Conservation (phyloP, 1,140 invertebrate species). For the Acromyrmex charruanus region DNA sequence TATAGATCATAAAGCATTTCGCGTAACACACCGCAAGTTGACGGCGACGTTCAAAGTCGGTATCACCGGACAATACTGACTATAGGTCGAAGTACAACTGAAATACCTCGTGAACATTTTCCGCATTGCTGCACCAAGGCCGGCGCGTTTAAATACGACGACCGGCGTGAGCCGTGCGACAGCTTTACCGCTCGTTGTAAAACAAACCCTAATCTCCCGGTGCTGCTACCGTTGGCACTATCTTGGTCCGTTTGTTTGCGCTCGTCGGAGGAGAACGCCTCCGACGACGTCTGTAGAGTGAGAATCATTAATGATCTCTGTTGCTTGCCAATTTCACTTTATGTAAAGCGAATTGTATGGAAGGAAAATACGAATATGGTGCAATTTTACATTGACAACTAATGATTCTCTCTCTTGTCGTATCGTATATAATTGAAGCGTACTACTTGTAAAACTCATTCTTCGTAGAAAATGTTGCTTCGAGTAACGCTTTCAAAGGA, state of each 20-base stretch:
- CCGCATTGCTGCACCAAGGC: constrained; percentile 54
- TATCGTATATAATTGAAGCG: not conserved
- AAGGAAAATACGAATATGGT: not conserved
- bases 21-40: not conserved
- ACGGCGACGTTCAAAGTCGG: not conserved
- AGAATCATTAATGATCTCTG: constrained; percentile 55
- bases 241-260: constrained; percentile 78
- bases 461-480: not conserved
- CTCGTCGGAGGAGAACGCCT: constrained; percentile 65
- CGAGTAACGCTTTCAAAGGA: not conserved
- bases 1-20: not conserved
- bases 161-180: constrained; percentile 78
- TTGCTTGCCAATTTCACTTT: constrained; percentile 31
- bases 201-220: constrained; percentile 85
- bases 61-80: not conserved
- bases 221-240: constrained; percentile 84
- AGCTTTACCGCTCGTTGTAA: constrained; percentile 86
- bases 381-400: not conserved
- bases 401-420: not conserved
- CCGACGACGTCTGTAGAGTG: constrained; percentile 51
- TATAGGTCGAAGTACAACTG: constrained; percentile 29
- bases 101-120: constrained; percentile 53
- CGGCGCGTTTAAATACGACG: constrained; percentile 80
- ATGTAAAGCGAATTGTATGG: constrained; percentile 5
- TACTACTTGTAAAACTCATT: not conserved